Percentiles rank a stretch among this genome's conserved stretches.
phyloP scores from a whole-genome alignment of 1,140 invertebrate genomes.

The Zaprionus inermis region DNA sequence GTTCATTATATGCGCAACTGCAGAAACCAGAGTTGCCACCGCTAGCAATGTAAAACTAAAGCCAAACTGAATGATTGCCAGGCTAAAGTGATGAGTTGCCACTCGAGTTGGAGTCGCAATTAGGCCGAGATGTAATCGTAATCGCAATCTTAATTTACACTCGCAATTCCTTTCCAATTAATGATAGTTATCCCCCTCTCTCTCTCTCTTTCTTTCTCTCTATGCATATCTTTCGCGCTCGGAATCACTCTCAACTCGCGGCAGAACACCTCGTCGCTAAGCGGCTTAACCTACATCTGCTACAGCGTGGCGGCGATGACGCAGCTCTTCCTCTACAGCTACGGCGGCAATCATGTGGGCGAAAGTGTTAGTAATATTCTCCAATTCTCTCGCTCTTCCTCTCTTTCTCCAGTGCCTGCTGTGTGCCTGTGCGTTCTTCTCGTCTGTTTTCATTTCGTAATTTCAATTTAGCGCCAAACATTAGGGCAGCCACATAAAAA shows the following conservation, averaged over 20 bases:
- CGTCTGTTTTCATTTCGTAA: slow-evolving; percentile 51
- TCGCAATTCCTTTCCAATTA: slow-evolving; percentile 52
- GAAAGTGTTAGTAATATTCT: slow-evolving; percentile 71
- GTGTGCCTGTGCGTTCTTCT: slow-evolving; percentile 1
- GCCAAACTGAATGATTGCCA: slow-evolving; percentile 1
- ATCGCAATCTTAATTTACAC: slow-evolving; percentile 3
- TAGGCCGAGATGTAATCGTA: not conserved
- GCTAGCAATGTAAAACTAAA: not conserved
- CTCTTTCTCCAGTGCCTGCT: not conserved
- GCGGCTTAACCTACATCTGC: slow-evolving; percentile 78
- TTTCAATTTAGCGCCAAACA: slow-evolving; percentile 70
- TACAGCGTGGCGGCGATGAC: slow-evolving; percentile 74
- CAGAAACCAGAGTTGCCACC: not conserved
- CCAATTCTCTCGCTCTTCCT: not conserved
- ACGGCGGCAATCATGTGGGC: slow-evolving; percentile 75
- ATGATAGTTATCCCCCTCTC: slow-evolving; percentile 24
- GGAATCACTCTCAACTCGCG: not conserved
- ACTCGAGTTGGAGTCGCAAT: slow-evolving; percentile 11
- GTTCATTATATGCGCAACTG: not conserved
- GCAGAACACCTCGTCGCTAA: slow-evolving; percentile 76
- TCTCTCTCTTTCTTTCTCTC: not conserved
- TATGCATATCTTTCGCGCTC: not conserved
- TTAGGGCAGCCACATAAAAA: slow-evolving; percentile 64
- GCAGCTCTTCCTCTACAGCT: slow-evolving; percentile 76
- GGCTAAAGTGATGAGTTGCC: slow-evolving; percentile 5